Base-by-base conservation (phyloP, 2,888 invertebrate species). In the Lycophotia porphyrea region DNA sequence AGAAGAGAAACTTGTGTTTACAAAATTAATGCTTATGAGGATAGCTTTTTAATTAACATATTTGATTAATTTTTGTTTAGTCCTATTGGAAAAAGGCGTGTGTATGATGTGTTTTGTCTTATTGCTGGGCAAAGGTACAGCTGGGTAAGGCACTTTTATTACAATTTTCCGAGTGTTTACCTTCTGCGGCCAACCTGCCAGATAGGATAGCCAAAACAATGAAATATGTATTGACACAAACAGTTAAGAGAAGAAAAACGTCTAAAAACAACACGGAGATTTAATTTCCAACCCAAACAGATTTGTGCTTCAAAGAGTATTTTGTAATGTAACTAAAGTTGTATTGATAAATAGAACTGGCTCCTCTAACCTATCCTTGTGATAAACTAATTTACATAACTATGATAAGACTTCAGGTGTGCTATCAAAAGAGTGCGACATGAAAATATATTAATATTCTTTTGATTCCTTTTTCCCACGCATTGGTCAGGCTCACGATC, bases 401-500 rank as follows among this genome's bases (percentile, higher is more conserved):
- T 61, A 69, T 77, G 36, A 81, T 69, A 81, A 82, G 31, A 71
- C 18, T 67, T 68, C 78, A 72, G 78, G 42, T 78, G 70, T 70
- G 68, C 55, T 18, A 72, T 67, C 55, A 74, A 82, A 74, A 77
- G 39, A 60, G 55, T 69, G 31, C 31, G 60, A 52, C 39, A 47
- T 55, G 44, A 55, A 36, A 74, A 74, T 70, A 42, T 52, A 42
- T 52, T 21, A 39, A 78, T 82, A 73, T n/a, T 34, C 52, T 27
- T 39, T 55, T 71, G 49, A 78, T 85, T 84, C n/a, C n/a, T n/a
- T n/a, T n/a, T n/a, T n/a, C 84, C 79, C 79, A 85, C 86, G 83
- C 63, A 58, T 58, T 36, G 13, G 15, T 61, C 21, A 31, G 15
- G 5, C 39, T 31, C 60, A 61, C 49, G 73, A 68, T n/a, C n/a